These are phyloP conservation scores for Ranitomeya imitator DNA, from an alignment of 2,113 vertebrate genomes.

Conservation along the genomic window DNA sequence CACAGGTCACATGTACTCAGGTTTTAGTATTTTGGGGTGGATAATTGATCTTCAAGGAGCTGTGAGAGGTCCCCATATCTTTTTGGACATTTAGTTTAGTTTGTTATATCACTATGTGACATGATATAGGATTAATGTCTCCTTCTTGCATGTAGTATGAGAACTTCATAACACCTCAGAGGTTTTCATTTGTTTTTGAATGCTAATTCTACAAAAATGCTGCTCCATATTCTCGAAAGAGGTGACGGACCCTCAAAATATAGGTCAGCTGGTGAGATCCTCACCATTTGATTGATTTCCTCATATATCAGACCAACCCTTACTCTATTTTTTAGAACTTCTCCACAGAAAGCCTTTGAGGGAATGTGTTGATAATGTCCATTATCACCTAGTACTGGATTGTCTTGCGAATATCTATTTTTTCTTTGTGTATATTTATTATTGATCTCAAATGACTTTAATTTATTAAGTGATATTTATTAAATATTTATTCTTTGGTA, in stretches of 20 bases:
- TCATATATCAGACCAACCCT: neutral
- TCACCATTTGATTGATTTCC: neutral
- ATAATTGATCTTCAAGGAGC: neutral
- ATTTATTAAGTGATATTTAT: constrained; percentile 43
- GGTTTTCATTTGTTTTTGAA: neutral
- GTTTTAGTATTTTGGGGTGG: neutral
- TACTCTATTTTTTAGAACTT: neutral
- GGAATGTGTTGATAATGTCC: neutral
- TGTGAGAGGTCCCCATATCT: no score
- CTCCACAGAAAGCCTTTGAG: neutral
- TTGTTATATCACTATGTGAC: constrained; percentile 42
- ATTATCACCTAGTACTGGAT: neutral
- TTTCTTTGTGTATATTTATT: constrained; percentile 3
- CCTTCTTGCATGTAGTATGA: constrained; percentile 7
- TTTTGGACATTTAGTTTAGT: neutral
- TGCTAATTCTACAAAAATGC: neutral
- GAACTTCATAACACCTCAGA: neutral
- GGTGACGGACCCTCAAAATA: neutral
- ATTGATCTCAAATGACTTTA: neutral
- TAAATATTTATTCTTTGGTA: constrained; percentile 49
- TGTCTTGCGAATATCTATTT: neutral
- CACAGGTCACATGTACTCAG: neutral
- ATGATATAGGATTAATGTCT: neutral
- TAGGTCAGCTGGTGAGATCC: no score
- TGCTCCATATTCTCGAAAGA: constrained; percentile 3